Evolutionary conservation across 2,797 vertebrate species (phyloP), one percentile per base, ranked within the genome.

Genomic region (Sebastes ruberrimus): DNA sequence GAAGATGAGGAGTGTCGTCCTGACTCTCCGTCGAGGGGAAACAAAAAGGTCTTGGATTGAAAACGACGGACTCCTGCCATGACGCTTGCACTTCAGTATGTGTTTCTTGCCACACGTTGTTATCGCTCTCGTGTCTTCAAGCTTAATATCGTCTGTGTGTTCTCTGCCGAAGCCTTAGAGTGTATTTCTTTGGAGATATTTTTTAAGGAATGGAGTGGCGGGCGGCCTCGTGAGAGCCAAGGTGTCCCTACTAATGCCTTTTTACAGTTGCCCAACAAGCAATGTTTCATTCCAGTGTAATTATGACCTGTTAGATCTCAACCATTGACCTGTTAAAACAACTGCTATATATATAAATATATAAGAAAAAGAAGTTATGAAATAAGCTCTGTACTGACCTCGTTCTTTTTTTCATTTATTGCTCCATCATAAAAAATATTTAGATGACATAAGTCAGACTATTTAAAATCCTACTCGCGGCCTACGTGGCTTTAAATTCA

Each of bases 341-440:
- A 85, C 86, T 75, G 86, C 84, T 92, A 87, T 83, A 90, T 86
- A 90, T 88, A 91, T 80, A 89, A 85, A 92, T 88, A 88, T 90
- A 92, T 89, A 83, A 88, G 80, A 89, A 76, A 74, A 71, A 76
- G 64, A 86, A 63, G 53, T 81, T 85, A 89, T 76, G 38, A 83
- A 86, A 76, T 56, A 35, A 76, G 67, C 32, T 81, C 84, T 78
- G 84, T 72, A 38, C 81, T 60, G 32, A 81, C 14, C 70, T 92
- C 71, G 4, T 82, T 83, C 53, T 67, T 83, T 55, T 18, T 68
- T 49, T 66, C 2, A 28, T 33, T 16, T 74, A 28, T 18, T 30
- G 42, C 5, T 68, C 10, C 5, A 57, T 46, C 64, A 33, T 79
- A 30, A 69, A 69, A n/a, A 46, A 46, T 46, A 18, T 46, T 46